Base-by-base conservation (phyloP, 2,888 invertebrate genomes). In the Glyphotaelius pellucidus region DNA sequence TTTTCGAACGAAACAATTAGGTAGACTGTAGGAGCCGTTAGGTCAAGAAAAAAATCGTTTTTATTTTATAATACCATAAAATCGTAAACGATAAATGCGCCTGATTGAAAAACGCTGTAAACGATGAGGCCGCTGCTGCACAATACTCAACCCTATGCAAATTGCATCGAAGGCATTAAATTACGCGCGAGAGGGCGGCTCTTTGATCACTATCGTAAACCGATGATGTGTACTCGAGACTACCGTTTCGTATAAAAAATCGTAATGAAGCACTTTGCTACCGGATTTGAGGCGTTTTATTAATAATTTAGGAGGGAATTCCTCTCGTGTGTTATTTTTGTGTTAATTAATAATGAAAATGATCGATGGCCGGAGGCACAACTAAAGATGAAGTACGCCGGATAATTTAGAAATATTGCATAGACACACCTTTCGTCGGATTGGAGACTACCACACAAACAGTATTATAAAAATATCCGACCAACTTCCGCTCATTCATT, bases 271-370 rank as follows among this genome's bases (percentile, higher is more conserved):
- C 86, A 91, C 90, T 91, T 90, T 47, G 93, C 93, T 93, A 93
- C 93, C 90, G 93, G 93, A 91, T 93, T 93, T 87, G 89, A 93
- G 90, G 91, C 91, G 91, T 90, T 89, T 91, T 88, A 91, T 91
- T 93, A 87, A 92, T 92, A 92, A 93, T 92, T 92, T 90, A 92
- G 52, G 84, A 67, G 32, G 90, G 88, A 93, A 91, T 91, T 90
- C 81, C 81, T 85, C 80, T 86, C 52, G 83, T 90, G 87, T 91
- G 92, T 92, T 93, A 90, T 92, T 93, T 92, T 92, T 84, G 91
- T 89, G 47, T 92, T 93, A 93, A 93, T 93, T 93, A 93, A 93
- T 91, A 93, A 93, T 92, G 90, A 92, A 92, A 90, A 86, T 86
- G 91, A 86, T 90, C 90, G 92, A 88, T 90, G 90, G 88, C 85